These are phyloP conservation scores for Prolemur simus DNA, from an alignment of 2,113 vertebrate genomes.

Conservation along the genomic window DNA sequence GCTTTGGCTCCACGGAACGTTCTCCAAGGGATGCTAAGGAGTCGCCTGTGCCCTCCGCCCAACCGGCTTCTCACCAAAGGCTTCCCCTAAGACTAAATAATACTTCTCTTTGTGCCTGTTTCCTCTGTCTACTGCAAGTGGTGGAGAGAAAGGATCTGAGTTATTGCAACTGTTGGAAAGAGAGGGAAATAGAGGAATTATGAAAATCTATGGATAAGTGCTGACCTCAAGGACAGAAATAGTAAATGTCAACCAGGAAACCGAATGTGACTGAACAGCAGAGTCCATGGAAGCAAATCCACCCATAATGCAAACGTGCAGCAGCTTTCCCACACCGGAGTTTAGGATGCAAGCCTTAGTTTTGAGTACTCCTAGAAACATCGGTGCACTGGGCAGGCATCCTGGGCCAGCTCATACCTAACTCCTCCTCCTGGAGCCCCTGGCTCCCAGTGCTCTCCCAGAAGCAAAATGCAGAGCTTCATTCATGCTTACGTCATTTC, in stretches of 20 bases:
- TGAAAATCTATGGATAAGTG: background rate
- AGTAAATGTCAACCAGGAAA: background rate
- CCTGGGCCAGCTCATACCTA: background rate
- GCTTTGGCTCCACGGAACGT: background rate
- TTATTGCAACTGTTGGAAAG: background rate
- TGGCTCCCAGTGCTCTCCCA: background rate
- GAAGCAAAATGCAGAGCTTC: background rate
- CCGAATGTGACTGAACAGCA: background rate
- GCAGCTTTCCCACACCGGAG: background rate
- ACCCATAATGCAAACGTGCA: too few relatives aligned
- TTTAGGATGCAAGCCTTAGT: background rate
- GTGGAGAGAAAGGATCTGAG: background rate
- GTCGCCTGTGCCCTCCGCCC: background rate
- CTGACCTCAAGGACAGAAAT: background rate
- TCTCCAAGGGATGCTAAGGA: background rate
- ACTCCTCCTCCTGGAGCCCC: background rate
- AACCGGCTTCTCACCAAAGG: background rate
- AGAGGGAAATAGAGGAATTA: background rate
- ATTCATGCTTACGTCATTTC: background rate
- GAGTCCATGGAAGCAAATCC: background rate
- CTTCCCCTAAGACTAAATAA: background rate
- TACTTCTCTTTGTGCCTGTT: background rate
- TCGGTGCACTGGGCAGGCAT: background rate
- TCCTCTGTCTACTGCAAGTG: background rate
- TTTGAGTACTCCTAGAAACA: background rate